Evolutionary conservation across 1,140 invertebrate species (phyloP), one percentile per base, ranked within the genome.

Genomic region (Drosophila baimaii): DNA sequence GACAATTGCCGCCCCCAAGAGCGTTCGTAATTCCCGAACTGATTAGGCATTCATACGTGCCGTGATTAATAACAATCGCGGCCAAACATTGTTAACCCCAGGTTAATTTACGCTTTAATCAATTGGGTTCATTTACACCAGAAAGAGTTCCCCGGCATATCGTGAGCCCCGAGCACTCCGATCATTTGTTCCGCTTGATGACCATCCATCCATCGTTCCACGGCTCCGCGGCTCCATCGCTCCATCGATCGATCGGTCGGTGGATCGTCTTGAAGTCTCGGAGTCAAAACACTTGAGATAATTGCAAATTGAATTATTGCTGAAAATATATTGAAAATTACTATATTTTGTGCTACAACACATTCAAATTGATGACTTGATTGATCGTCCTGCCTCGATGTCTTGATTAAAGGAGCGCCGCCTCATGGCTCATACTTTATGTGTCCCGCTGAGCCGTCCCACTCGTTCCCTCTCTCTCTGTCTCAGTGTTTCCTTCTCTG

Each of bases 291-390:
- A 89, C 83, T 83, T 77, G 73, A 82, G 84, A 89, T 89, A 89
- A 89, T 89, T 89, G 84, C 84, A 89, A 89, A 89, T 89, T 89
- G 84, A 89, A 89, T 89, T 89, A 89, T 89, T 89, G 84, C 84
- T 89, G 46, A 89, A 89, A 89, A 81, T 89, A 79, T 89, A 89
- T 89, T 89, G 84, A 89, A 89, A 89, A 89, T 89, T 71, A 89
- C 84, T 89, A 90, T 89, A 89, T 89, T 89, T 89, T 90, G 81
- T 78, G 80, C 80, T 84, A 80, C 84, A 89, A 78, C 84, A 84
- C 84, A 89, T 90, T 89, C 80, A 89, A 89, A 89, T 89, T 89
- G 84, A 89, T 89, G 84, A 90, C 84, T 89, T 89, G 84, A 89
- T 89, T 89, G 84, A 89, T 89, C 84, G 81, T 74, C 72, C 72